Percentiles rank a stretch among this genome's conserved stretches.
phyloP scores from a whole-genome alignment of 2,797 vertebrate species.

The Protosalanx chinensis region DNA sequence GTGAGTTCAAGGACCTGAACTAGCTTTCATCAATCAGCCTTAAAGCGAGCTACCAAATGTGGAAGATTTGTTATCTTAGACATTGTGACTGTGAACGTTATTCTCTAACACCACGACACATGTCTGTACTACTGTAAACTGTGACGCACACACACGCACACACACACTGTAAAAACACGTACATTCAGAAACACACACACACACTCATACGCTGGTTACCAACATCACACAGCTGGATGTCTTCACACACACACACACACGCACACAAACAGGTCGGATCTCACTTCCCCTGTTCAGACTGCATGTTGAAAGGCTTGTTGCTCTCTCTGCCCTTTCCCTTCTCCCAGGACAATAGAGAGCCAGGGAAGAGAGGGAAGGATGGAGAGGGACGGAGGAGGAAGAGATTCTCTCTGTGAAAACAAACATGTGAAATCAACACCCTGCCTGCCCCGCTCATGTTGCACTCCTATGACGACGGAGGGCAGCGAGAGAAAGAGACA shows the following conservation, averaged over 20 bases:
- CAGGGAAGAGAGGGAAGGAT: constrained; percentile 35
- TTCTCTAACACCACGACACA: constrained; percentile 2
- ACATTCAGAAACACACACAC: not conserved
- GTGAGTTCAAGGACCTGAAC: not conserved
- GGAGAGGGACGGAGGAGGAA: constrained; percentile 60
- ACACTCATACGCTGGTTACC: no score
- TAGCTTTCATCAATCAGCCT: constrained; percentile 4
- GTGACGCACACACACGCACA: no score
- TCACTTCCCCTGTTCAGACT: not conserved
- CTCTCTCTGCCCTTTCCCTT: not conserved
- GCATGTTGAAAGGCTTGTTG: not conserved
- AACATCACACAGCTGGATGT: no score
- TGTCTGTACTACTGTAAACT: not conserved
- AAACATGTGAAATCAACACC: constrained; percentile 66
- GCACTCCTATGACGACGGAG: constrained; percentile 51
- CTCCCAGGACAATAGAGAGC: constrained; percentile 53
- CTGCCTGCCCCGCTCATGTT: constrained; percentile 49
- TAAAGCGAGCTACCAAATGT: not conserved
- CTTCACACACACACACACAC: no score
- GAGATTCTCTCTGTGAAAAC: constrained; percentile 64
- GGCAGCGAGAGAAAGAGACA: constrained; percentile 21
- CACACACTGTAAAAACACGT: constrained; percentile 3
- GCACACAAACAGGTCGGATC: no score
- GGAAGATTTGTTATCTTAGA: no score
- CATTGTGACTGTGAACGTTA: not conserved